Percentiles rank a stretch among this genome's conserved stretches.
phyloP scores from a whole-genome alignment of 2,113 vertebrate species.

The Antennarius striatus region DNA sequence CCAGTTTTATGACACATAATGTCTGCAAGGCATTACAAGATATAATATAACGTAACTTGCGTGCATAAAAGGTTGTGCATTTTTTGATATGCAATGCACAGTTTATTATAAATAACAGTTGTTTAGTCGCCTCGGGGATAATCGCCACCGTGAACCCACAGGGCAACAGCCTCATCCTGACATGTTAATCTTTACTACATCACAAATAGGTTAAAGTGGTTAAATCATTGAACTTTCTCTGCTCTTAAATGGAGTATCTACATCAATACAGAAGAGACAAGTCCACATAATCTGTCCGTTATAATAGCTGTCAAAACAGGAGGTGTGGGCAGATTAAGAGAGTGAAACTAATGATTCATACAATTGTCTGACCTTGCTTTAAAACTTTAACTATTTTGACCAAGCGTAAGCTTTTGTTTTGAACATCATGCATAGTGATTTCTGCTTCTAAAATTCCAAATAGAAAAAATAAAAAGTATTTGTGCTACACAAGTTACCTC shows the following conservation, averaged over 20 bases:
- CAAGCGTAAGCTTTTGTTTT: conserved; percentile 1
- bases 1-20: no score
- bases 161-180: background rate
- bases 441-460: background rate
- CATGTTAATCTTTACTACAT: background rate
- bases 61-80: background rate
- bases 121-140: background rate
- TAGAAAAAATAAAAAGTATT: background rate
- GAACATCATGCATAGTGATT: background rate
- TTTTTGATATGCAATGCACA: background rate
- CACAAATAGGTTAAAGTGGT: conserved; percentile 1
- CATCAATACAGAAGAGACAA: background rate
- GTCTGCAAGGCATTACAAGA: background rate
- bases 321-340: no score
- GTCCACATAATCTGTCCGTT: background rate
- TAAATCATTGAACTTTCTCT: conserved; percentile 16
- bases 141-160: conserved; percentile 3
- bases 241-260: conserved; percentile 51
- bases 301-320: no score
- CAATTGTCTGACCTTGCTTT: no score
- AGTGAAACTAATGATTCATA: no score
- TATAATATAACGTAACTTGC: background rate
- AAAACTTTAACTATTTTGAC: background rate
- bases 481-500: background rate
- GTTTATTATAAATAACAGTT: conserved; percentile 1